phyloP scores from a whole-genome alignment of 2,888 invertebrate genomes.

The Terebella lapidaria region DNA sequence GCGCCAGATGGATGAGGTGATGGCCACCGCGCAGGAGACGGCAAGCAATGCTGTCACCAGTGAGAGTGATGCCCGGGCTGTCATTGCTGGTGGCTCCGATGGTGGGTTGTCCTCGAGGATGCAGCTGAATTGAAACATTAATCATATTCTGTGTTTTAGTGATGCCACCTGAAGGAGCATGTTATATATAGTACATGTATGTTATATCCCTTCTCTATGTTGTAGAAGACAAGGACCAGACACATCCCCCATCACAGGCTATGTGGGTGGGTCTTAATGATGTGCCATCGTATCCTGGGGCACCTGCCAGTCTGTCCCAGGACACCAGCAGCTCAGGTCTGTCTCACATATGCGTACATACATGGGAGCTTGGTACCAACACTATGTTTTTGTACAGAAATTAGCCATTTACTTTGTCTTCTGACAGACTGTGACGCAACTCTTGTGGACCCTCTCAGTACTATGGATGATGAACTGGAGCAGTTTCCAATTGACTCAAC shows the following conservation, averaged over 20 bases:
- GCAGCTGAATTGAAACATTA: too few relatives aligned
- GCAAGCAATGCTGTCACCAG: not conserved
- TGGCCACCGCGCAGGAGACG: slow-evolving; percentile 42
- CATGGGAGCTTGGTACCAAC: too few relatives aligned
- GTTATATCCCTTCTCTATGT: too few relatives aligned
- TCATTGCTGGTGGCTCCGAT: not conserved
- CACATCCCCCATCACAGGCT: too few relatives aligned
- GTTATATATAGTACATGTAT: too few relatives aligned
- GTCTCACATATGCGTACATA: too few relatives aligned
- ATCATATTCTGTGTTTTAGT: too few relatives aligned
- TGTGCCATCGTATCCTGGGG: not conserved
- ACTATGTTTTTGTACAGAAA: too few relatives aligned
- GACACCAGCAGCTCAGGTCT: not conserved
- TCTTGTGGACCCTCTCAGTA: not conserved
- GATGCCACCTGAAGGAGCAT: too few relatives aligned
- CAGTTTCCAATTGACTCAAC: not conserved
- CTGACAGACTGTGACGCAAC: not conserved
- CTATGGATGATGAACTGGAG: not conserved
- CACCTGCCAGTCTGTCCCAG: not conserved
- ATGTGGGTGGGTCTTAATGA: not conserved
- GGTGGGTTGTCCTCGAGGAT: too few relatives aligned
- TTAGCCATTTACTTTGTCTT: too few relatives aligned
- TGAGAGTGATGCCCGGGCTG: not conserved
- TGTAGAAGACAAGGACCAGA: too few relatives aligned
- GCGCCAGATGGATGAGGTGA: slow-evolving; percentile 42